Conservation (phyloP, 2,888 invertebrate species). For the Encarsia formosa region DNA sequence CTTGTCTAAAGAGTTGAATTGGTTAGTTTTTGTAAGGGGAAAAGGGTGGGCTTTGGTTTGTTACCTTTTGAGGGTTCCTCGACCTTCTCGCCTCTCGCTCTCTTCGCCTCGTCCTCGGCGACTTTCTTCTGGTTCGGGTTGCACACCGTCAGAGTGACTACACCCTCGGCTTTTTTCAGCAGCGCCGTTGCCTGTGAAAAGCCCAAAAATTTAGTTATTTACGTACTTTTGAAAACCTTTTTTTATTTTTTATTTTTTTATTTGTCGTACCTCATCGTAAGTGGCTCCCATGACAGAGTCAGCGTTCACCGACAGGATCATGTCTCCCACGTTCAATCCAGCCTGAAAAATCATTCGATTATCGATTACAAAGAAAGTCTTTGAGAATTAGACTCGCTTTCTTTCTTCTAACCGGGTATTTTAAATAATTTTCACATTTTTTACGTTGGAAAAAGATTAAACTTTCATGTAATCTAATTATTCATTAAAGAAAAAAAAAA, state of each 20-base stretch:
- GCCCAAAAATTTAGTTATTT: neutral
- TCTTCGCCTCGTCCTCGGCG: conserved; percentile 51
- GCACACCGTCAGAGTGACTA: conserved; percentile 77
- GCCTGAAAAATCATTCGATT: conserved; percentile 57
- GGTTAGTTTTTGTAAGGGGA: too few relatives aligned
- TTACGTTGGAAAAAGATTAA: neutral
- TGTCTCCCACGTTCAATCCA: conserved; percentile 93
- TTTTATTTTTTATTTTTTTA: too few relatives aligned
- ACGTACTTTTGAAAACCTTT: too few relatives aligned
- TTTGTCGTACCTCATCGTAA: conserved; percentile 74
- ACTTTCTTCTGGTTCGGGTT: conserved; percentile 76
- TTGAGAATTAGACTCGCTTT: too few relatives aligned
- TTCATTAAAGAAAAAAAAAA: too few relatives aligned
- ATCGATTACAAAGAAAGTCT: neutral
- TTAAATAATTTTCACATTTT: conserved; percentile 10
- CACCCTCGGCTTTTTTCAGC: conserved; percentile 81
- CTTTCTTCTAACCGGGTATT: too few relatives aligned
- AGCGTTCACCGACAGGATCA: conserved; percentile 93
- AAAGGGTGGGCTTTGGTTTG: too few relatives aligned
- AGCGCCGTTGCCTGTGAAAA: conserved; percentile 70
- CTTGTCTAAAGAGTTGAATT: too few relatives aligned
- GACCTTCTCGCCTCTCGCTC: conserved; percentile 15
- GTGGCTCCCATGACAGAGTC: conserved; percentile 82
- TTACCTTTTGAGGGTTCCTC: conserved; percentile 17
- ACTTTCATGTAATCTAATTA: too few relatives aligned